Base-by-base conservation (phyloP, 2,888 invertebrate genomes). In the Microctonus brassicae region DNA sequence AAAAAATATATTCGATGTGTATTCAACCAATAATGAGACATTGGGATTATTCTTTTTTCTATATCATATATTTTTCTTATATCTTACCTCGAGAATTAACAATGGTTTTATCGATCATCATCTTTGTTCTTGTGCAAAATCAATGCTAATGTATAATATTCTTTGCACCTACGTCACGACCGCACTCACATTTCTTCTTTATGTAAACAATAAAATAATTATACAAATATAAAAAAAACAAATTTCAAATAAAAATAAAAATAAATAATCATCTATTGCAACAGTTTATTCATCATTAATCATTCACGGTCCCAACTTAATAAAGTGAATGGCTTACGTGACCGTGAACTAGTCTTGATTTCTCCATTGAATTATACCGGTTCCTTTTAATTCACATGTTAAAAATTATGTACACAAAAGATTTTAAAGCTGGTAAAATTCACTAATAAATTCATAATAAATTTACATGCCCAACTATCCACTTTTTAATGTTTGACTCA, bases 311-410 rank as follows among this genome's bases (percentile, higher is more conserved):
- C n/a, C 34, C 11, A 62, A 62, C n/a, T 82, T 77, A 77, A 66
- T 75, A 80, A 81, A 80, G 76, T 76, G 79, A 79, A 73, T 75
- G 75, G 78, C 77, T 80, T n/a, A n/a, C 80, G 83, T 82, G 83
- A 79, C 81, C 80, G 77, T 81, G 77, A 76, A 76, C 76, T 74
- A 65, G 62, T 36, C 36, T 65, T 55, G 34, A 65, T 68, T 36
- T 47, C 60, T 52, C 20, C 17, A 9, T 22, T 6, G 36, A 22
- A 71, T 62, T 57, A n/a, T 22, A 24, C 22, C 11, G 22, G n/a
- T 26, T 10, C n/a, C 13, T 76, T 22, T 39, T 55, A 75, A 66
- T 17, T 75, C 63, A 63, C 26, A 22, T n/a, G 34, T 20, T 22
- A 1, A n/a, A 22, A 62, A 62, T 39, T 13, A 36, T 13, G 42